Evolutionary conservation across 2,888 invertebrate genomes (phyloP).

Genomic region (Linhomoeus sp.): DNA sequence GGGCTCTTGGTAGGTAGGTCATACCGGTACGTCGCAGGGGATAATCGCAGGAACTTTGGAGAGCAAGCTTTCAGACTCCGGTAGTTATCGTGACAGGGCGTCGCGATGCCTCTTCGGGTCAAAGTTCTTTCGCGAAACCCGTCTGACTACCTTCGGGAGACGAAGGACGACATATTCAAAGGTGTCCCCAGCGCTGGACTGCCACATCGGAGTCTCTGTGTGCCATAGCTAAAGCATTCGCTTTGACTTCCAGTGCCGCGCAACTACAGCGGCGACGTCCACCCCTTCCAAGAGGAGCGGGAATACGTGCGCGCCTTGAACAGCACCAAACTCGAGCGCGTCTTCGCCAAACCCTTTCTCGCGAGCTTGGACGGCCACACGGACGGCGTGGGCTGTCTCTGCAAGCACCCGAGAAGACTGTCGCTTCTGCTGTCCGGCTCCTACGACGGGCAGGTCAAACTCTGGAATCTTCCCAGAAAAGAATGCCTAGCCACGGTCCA

Average conservation of each 20-base stretch:
- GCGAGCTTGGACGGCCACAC: slow-evolving; percentile 77
- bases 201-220: neutral
- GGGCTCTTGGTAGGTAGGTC: too few species aligned
- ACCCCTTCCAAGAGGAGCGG: slow-evolving; percentile 75
- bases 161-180: slow-evolving; percentile 80
- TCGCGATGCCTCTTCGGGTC: too few species aligned
- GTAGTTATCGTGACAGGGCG: too few species aligned
- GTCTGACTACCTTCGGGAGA: slow-evolving; percentile 79
- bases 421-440: slow-evolving; percentile 65
- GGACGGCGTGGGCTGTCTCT: slow-evolving; percentile 44
- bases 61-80: too few species aligned
- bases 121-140: slow-evolving; percentile 86
- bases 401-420: slow-evolving; percentile 61
- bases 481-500: slow-evolving; percentile 51
- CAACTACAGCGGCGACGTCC: slow-evolving; percentile 74
- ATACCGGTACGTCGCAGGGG: too few species aligned
- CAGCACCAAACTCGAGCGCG: slow-evolving; percentile 78
- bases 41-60: too few species aligned
- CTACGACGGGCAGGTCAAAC: slow-evolving; percentile 65
- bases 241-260: slow-evolving; percentile 49
- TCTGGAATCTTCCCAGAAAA: slow-evolving; percentile 67
- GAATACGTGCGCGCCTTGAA: slow-evolving; percentile 91
- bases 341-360: slow-evolving; percentile 94
- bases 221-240: neutral
- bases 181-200: slow-evolving; percentile 37